Evolutionary conservation across 2,113 vertebrate genomes (phyloP), one percentile per base, ranked within the genome.

Genomic region (Chunga burmeisteri): DNA sequence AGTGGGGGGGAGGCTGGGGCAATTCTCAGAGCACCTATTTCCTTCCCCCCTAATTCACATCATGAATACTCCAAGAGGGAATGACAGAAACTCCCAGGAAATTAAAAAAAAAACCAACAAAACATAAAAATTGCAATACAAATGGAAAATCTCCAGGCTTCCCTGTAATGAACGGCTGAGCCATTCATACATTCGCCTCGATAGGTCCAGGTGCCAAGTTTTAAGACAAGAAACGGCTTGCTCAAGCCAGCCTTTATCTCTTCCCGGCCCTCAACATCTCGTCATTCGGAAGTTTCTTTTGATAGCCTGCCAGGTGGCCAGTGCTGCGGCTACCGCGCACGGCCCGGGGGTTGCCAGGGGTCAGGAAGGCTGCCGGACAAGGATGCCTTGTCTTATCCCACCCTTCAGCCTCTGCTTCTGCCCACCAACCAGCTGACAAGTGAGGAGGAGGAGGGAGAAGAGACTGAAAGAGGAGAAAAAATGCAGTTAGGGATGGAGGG

Each of bases 131-230:
- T 11, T 8, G 20, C 21, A 65, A 16, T 29, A 53, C 32, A 58
- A 86, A 61, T 29, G 5, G 26, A 91, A 91, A 94, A 66, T 16
- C 9, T 29, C 46, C 20, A 27, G 9, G 47, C 72, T 88, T 61
- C 50, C n/a, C 25, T 8, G 26, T 19, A 49, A n/a, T 27, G 47
- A 95, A 81, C 22, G 91, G n/a, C 47, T 66, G 59, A 92, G 59
- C 68, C 34, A 0, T 85, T 94, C 70, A 19, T 58, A 40, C 62
- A 4, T 70, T 90, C 46, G 10, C 86, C 50, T 75, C 0, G 1
- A 29, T 53, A 68, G 12, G 63, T 58, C 55, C 88, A 92, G 91
- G 85, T 93, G 96, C 92, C 94, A 96, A 96, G 83, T 95, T 89
- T 79, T 52, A 78, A 90, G 86, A 84, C 92, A 95, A 95, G 94